Percentiles rank a stretch among this genome's conserved stretches.
phyloP scores from a whole-genome alignment of 2,888 invertebrate genomes.

The Cecidostiba fungosa region DNA sequence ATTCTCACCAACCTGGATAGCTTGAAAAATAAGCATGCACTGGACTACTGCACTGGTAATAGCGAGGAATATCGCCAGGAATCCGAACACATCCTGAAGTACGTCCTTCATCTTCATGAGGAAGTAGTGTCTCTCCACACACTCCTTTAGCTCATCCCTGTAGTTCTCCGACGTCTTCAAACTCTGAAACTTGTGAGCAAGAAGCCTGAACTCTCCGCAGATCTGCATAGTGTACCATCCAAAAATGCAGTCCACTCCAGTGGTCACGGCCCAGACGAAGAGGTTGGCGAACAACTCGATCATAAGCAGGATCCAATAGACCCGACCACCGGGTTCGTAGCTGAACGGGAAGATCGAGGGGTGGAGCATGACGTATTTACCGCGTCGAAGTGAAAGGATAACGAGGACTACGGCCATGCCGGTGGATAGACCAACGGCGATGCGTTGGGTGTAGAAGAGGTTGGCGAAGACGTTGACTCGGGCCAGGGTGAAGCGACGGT shows the following conservation, averaged over 20 bases:
- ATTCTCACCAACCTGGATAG: background rate
- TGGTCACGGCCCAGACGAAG: slow-evolving; percentile 35
- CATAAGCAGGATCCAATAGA: slow-evolving; percentile 25
- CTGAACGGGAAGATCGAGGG: slow-evolving; percentile 66
- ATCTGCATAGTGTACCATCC: slow-evolving; percentile 69
- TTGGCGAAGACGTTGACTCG: background rate
- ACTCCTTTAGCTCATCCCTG: too few species aligned
- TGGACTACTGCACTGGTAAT: slow-evolving; percentile 67
- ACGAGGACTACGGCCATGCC: background rate
- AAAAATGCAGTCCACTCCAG: slow-evolving; percentile 67
- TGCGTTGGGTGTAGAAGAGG: background rate
- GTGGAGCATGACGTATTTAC: slow-evolving; percentile 59
- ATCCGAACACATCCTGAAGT: too few species aligned
- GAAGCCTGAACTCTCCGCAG: slow-evolving; percentile 55
- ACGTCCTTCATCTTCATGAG: too few species aligned
- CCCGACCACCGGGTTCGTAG: slow-evolving; percentile 3
- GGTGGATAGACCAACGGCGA: background rate
- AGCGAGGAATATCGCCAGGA: slow-evolving; percentile 66
- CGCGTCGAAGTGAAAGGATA: background rate
- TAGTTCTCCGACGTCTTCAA: background rate
- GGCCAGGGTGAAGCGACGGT: background rate
- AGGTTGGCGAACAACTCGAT: slow-evolving; percentile 1
- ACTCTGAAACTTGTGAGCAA: background rate
- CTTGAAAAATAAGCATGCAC: background rate
- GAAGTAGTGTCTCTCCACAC: too few species aligned